Evolutionary conservation across 2,113 vertebrate species (phyloP), one percentile per base, ranked within the genome.

Genomic region (Pardalotus punctatus): DNA sequence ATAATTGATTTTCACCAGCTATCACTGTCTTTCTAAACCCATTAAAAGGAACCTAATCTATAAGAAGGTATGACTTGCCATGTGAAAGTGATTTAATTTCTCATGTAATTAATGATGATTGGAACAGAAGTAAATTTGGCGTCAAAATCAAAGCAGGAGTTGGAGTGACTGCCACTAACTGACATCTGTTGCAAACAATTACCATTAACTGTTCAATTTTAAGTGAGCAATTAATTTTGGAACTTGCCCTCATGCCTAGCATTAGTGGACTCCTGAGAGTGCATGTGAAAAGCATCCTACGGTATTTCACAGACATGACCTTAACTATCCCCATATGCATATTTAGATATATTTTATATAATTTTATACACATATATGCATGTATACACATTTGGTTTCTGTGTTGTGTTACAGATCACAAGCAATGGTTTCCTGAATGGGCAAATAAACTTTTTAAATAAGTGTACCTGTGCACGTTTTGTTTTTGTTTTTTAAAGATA

Each of bases 311-410:
- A 98, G 87, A 97, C 94, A 97, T 97, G 90, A 97, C 94, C 92
- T 95, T 96, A 94, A 97, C 97, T 94, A 96, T 96, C 93, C 95
- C 94, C 95, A 93, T 97, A 98, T 96, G 95, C 90, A 96, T 98
- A 95, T 96, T 97, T 97, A 98, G 97, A 97, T 97, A 96, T 96
- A 97, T 94, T 94, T 97, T 89, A 97, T 97, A 96, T 97, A 98
- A 94, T 97, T 95, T 96, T 96, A 96, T 98, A 98, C 97, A 98
- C 95, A 98, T 96, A 96, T 95, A 96, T 97, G 97, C 96, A 98
- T 93, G 97, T 94, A 97, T 91, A 97, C 93, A 98, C 91, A 98
- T 98, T 98, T 98, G 97, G 97, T 98, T 98, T 97, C 96, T 97
- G 95, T 90, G 95, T 96, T 97, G 95, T 89, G 95, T 96, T 97